Evolutionary conservation across 2,113 vertebrate genomes (phyloP).

Genomic region (Limanda limanda): DNA sequence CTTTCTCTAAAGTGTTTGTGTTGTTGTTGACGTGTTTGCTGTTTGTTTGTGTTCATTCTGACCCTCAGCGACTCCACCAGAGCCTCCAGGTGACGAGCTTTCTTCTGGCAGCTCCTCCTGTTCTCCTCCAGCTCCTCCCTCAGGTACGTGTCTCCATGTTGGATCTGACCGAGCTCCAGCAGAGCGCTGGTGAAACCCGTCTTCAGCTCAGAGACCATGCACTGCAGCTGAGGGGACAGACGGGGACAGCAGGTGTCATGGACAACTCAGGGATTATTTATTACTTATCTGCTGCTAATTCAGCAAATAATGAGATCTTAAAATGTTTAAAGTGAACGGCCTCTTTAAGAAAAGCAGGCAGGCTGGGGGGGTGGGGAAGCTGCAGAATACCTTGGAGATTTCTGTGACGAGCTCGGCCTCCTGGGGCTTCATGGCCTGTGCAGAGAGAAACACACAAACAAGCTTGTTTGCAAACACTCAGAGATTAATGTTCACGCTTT

Average conservation of each 20-base stretch:
- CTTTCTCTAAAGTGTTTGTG: neutral
- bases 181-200: conserved; percentile 79
- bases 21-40: neutral
- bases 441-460: conserved; percentile 51
- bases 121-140: conserved; percentile 81
- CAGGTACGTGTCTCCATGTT: conserved; percentile 79
- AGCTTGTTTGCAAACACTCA: conserved; percentile 56
- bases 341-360: conserved; percentile 28
- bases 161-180: conserved; percentile 81
- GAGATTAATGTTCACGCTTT: conserved; percentile 1
- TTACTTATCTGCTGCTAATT: neutral
- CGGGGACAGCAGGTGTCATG: too few species aligned
- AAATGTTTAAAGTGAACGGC: neutral
- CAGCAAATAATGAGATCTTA: neutral
- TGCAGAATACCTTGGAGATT: conserved; percentile 81
- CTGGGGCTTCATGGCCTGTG: conserved; percentile 80
- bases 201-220: conserved; percentile 82
- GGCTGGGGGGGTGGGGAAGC: conserved; percentile 6
- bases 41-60: neutral
- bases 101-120: conserved; percentile 77
- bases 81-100: conserved; percentile 74
- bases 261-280: neutral
- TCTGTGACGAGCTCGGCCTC: conserved; percentile 79
- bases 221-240: conserved; percentile 71
- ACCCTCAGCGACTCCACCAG: conserved; percentile 81